These are phyloP conservation scores for Aradophagus sp. DNA, from an alignment of 1,140 invertebrate genomes.

Conservation along the genomic window DNA sequence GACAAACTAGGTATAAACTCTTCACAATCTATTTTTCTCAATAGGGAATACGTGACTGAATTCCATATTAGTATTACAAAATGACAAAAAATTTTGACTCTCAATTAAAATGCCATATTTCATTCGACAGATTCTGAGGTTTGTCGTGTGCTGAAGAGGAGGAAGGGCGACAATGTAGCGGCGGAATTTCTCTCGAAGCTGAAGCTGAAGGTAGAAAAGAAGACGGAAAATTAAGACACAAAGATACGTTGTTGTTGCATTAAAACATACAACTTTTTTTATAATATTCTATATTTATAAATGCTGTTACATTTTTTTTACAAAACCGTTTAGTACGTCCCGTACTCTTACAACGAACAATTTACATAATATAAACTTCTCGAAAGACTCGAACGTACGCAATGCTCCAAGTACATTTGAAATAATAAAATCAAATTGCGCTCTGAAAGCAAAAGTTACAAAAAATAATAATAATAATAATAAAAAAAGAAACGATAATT, in stretches of 20 bases:
- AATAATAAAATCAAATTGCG: conserved; percentile 8
- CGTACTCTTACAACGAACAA: conserved; percentile 6
- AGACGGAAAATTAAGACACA: conserved; percentile 11
- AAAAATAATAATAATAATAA: not conserved
- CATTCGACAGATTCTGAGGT: conserved; percentile 64
- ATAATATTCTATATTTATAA: conserved; percentile 23
- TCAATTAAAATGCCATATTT: too few relatives aligned
- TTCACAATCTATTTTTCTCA: too few relatives aligned
- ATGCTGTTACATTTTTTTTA: conserved; percentile 28
- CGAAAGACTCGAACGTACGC: conserved; percentile 1
- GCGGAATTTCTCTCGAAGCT: conserved; percentile 92
- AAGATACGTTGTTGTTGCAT: not conserved
- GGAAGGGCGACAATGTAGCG: conserved; percentile 92
- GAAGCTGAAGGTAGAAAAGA: conserved; percentile 61
- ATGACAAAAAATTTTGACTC: too few relatives aligned
- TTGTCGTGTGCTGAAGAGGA: conserved; percentile 85
- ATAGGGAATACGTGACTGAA: too few relatives aligned
- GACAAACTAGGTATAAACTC: too few relatives aligned
- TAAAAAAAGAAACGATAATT: too few relatives aligned
- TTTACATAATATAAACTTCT: not conserved
- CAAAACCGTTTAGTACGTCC: conserved; percentile 17
- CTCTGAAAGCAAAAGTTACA: too few relatives aligned
- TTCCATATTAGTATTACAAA: too few relatives aligned
- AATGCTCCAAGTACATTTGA: not conserved
- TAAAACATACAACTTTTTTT: conserved; percentile 10